phyloP scores from a whole-genome alignment of 2,888 invertebrate species.

The Spilosoma lubricipeda region DNA sequence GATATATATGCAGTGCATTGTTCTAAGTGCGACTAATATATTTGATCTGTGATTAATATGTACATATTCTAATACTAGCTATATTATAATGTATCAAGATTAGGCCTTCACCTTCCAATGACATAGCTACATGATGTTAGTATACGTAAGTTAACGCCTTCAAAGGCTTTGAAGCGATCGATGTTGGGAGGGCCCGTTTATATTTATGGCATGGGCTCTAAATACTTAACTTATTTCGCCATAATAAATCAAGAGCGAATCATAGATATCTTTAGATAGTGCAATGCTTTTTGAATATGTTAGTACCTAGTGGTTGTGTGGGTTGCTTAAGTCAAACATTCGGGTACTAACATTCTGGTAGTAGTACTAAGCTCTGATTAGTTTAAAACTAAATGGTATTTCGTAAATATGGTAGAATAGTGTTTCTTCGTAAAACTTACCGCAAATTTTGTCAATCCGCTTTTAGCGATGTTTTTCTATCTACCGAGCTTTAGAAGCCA shows the following conservation, averaged over 20 bases:
- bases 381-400: too few species aligned
- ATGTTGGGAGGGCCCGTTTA: conserved; percentile 40
- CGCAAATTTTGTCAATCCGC: neutral
- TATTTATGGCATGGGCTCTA: conserved; percentile 19
- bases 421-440: neutral
- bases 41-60: conserved; percentile 39
- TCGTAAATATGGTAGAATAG: too few species aligned
- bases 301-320: too few species aligned
- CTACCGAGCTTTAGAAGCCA: neutral
- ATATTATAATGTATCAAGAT: conserved; percentile 32
- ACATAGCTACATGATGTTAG: conserved; percentile 38
- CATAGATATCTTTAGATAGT: neutral
- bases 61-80: conserved; percentile 20
- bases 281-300: neutral
- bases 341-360: too few species aligned
- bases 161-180: conserved; percentile 34
- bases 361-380: too few species aligned
- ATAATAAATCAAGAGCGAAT: neutral
- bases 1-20: conserved; percentile 45
- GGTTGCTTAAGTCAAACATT: too few species aligned
- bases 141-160: conserved; percentile 33
- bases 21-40: conserved; percentile 45
- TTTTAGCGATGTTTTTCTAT: neutral
- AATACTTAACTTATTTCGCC: neutral
- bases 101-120: conserved; percentile 45